Base-by-base conservation (phyloP, 2,797 vertebrate species). In the Tragopan temminckii region DNA sequence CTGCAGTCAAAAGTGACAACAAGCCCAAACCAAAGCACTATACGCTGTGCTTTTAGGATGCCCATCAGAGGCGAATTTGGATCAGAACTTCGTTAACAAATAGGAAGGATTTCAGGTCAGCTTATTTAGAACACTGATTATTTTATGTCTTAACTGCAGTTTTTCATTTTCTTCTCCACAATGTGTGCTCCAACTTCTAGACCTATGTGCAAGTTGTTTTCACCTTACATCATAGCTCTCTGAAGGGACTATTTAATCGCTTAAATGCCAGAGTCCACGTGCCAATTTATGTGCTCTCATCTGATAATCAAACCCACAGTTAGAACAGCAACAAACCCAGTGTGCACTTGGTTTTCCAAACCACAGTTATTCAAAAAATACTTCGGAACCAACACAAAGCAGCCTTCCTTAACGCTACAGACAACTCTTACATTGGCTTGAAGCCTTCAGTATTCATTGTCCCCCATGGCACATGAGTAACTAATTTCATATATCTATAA, bases 401-500 rank as follows among this genome's bases (percentile, higher is more conserved):
- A 52, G 53, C 40, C 2, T 78, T 72, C 46, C 0, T 53, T 92
- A 3, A 3, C 43, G 19, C 61, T 79, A 46, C 55, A 85, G 55
- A 89, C 63, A 64, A 76, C 18, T 42, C 29, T 43, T 57, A 5
- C 12, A 23, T 15, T 92, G 74, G 69, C 63, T 67, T 48, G 58
- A 46, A 90, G 71, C 35, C 77, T 52, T 74, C 1, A 4, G 36
- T 79, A 59, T 88, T 91, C 19, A 5, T 42, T 57, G 43, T 25
- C 0, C 43, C 66, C 57, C 52, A 31, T 24, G 77, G 71, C 21
- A 79, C 48, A 82, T 24, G 21, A 82, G 80, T 70, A 88, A 76
- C 72, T 89, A 35, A 91, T 89, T 88, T 95, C 67, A 81, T 72
- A 48, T 57, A 80, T 24, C 74, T 91, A 53, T 50, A 92, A 91